Evolutionary conservation across 92 coral and sea anemone genomes (phyloP).

Genomic region (Ricordea florida): DNA sequence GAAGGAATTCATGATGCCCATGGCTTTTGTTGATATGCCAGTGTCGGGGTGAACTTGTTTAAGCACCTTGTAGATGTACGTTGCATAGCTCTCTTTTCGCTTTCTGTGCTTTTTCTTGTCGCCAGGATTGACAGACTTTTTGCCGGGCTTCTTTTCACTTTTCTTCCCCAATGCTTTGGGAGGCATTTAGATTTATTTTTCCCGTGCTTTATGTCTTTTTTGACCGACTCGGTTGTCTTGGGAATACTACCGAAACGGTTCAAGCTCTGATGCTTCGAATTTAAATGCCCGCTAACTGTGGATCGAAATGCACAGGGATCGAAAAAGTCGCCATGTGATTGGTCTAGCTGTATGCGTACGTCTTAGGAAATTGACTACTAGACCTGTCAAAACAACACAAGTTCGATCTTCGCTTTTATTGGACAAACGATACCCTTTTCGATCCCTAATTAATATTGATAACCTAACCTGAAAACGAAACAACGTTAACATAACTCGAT

Average conservation of each 20-base stretch:
- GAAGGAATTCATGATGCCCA: conserved; percentile 65
- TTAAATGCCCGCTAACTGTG: background rate
- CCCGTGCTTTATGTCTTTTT: too few relatives aligned
- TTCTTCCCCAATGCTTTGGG: conserved; percentile 12
- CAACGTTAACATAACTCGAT: too few relatives aligned
- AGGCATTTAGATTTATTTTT: background rate
- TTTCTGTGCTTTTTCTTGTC: conserved; percentile 31
- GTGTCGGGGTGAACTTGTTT: conserved; percentile 65
- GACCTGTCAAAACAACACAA: background rate
- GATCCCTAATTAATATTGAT: conserved; percentile 10
- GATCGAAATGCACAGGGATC: background rate
- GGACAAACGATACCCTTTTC: background rate
- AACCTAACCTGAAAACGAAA: too few relatives aligned
- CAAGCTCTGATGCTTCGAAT: too few relatives aligned
- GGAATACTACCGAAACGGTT: too few relatives aligned
- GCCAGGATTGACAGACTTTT: conserved; percentile 4
- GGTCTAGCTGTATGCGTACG: background rate
- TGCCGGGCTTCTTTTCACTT: background rate
- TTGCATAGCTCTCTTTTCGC: conserved; percentile 46
- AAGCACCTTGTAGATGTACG: conserved; percentile 53
- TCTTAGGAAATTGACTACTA: background rate
- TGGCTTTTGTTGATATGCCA: conserved; percentile 52
- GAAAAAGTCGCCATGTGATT: background rate
- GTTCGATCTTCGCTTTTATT: background rate
- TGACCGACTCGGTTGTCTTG: too few relatives aligned